Conservation (phyloP, 2,888 invertebrate species). For the Agonopterix heracliana region DNA sequence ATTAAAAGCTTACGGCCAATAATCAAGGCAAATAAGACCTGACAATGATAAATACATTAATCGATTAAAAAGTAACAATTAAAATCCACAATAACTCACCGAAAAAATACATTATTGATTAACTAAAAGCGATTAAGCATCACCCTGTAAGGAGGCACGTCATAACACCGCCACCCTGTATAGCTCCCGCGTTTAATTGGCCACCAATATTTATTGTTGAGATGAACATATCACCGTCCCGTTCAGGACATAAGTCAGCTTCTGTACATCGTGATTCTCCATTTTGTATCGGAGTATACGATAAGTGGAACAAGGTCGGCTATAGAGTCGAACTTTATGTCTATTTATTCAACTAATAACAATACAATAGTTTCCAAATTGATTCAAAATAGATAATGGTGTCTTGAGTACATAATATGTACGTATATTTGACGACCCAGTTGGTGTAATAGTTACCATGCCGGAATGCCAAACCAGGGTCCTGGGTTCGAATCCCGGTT, state of each 20-base stretch:
- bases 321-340: slow-evolving; percentile 29
- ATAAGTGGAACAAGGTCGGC: slow-evolving; percentile 45
- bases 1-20: too few relatives aligned
- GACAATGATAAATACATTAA: too few relatives aligned
- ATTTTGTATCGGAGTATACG: slow-evolving; percentile 69
- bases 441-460: too few relatives aligned
- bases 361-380: too few relatives aligned
- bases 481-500: too few relatives aligned
- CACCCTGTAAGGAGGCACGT: not conserved
- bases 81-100: not conserved
- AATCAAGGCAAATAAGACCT: too few relatives aligned
- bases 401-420: too few relatives aligned
- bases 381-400: too few relatives aligned
- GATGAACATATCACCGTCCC: slow-evolving; percentile 67
- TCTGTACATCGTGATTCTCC: slow-evolving; percentile 66
- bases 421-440: too few relatives aligned
- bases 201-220: slow-evolving; percentile 70
- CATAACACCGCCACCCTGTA: slow-evolving; percentile 22
- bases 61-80: not conserved
- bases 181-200: slow-evolving; percentile 59
- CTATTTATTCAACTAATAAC: not conserved
- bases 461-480: too few relatives aligned
- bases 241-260: slow-evolving; percentile 69
- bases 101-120: not conserved
- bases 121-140: not conserved